A percentile compares a stretch with the other conserved stretches of the same genome.
phyloP scores from a whole-genome alignment of 2,797 vertebrate species.

The Eurystomus glaucurus region DNA sequence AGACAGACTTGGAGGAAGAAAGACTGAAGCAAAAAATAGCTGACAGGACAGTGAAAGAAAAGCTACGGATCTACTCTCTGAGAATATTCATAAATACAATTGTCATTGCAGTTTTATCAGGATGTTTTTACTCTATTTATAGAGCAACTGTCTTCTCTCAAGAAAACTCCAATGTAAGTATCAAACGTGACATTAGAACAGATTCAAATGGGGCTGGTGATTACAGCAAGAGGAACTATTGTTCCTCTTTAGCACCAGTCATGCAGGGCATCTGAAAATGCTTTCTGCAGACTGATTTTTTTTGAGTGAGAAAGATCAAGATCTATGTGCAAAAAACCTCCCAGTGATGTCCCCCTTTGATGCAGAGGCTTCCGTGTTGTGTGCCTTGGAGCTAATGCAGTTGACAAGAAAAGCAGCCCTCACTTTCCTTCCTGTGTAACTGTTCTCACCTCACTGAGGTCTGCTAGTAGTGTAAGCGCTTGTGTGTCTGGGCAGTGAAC shows the following conservation, averaged over 20 bases:
- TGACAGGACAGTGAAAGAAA: constrained; percentile 87
- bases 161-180: constrained; percentile 80
- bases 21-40: constrained; percentile 91
- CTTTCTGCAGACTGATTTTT: not conserved
- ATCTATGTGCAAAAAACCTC: not conserved
- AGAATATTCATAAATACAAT: constrained; percentile 91
- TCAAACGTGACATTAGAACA: not conserved
- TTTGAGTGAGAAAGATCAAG: not conserved
- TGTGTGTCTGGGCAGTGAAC: not conserved
- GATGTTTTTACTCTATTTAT: constrained; percentile 95
- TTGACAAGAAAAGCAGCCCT: not conserved
- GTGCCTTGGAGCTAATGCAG: not conserved
- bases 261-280: not conserved
- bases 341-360: not conserved
- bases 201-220: not conserved
- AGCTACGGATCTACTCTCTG: constrained; percentile 88
- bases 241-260: not conserved
- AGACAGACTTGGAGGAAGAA: constrained; percentile 96
- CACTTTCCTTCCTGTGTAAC: not conserved
- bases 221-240: constrained; percentile 40
- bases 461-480: not conserved
- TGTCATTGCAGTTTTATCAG: constrained; percentile 87
- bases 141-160: constrained; percentile 91
- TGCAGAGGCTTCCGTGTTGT: not conserved
- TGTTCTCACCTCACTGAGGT: not conserved